A percentile compares a stretch with the other conserved stretches of the same genome.
Evolutionary conservation across 2,888 invertebrate species (phyloP).

Genomic region (Hemicrepidius hirtus): DNA sequence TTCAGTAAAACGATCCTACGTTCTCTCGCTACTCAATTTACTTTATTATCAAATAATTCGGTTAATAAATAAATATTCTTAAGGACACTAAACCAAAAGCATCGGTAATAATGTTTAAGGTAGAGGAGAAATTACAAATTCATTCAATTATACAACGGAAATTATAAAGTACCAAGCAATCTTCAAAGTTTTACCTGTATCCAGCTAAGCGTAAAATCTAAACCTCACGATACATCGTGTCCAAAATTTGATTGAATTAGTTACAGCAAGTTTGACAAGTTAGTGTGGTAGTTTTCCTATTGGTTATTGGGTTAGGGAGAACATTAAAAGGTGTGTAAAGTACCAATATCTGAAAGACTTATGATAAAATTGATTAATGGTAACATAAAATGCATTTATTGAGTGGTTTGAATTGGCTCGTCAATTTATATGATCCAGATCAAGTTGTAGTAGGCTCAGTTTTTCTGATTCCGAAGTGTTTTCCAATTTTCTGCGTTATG

Average conservation of each 20-base stretch:
- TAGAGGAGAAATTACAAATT: constrained; percentile 8
- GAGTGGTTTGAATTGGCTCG: constrained; percentile 3
- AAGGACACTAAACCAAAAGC: no score
- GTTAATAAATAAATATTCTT: no score
- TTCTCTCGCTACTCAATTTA: no score
- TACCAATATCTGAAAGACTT: neutral
- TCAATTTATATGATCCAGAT: neutral
- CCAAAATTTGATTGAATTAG: constrained; percentile 1
- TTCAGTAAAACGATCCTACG: no score
- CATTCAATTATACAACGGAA: constrained; percentile 19
- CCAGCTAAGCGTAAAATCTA: constrained; percentile 1
- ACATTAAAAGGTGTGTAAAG: neutral
- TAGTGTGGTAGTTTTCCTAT: neutral
- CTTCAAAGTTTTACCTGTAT: neutral
- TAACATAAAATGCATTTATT: constrained; percentile 1
- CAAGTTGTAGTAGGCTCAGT: neutral
- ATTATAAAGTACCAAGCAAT: constrained; percentile 23
- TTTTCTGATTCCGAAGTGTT: no score
- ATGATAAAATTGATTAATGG: constrained; percentile 5
- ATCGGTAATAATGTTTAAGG: no score
- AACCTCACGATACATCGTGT: neutral
- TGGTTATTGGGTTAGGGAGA: neutral
- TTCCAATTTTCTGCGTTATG: no score
- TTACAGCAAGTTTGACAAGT: neutral
- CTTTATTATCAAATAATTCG: no score